Conservation (phyloP, 2,888 invertebrate genomes). For the Drosophila kokeensis region DNA sequence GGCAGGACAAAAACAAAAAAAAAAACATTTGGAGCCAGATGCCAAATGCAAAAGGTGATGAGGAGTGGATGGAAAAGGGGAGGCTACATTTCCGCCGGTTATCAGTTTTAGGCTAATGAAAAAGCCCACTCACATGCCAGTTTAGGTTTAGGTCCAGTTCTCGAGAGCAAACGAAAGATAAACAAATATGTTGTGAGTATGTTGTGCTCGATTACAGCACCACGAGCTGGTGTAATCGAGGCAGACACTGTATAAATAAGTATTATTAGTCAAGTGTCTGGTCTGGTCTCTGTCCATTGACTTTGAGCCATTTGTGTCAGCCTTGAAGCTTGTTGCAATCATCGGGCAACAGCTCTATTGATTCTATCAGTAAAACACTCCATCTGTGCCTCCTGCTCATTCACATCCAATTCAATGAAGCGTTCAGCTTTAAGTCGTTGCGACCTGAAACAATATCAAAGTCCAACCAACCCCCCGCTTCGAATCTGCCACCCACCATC, state of each 20-base stretch:
- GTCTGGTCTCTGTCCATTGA: slow-evolving; percentile 24
- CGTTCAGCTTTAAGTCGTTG: slow-evolving; percentile 58
- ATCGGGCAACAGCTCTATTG: slow-evolving; percentile 40
- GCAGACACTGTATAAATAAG: slow-evolving; percentile 53
- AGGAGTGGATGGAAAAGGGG: not conserved
- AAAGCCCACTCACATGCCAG: slow-evolving; percentile 28
- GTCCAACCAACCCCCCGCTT: slow-evolving; percentile 16
- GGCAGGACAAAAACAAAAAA: slow-evolving; percentile 30
- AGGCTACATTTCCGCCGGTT: slow-evolving; percentile 57
- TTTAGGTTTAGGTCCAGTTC: slow-evolving; percentile 15
- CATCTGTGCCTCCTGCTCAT: slow-evolving; percentile 1
- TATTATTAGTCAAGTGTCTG: slow-evolving; percentile 42
- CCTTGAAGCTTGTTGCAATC: slow-evolving; percentile 28
- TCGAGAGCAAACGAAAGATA: slow-evolving; percentile 71
- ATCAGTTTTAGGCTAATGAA: slow-evolving; percentile 70
- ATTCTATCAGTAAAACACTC: slow-evolving; percentile 36
- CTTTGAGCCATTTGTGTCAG: slow-evolving; percentile 24
- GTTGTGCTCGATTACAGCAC: slow-evolving; percentile 37
- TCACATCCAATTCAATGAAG: slow-evolving; percentile 75
- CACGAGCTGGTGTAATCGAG: slow-evolving; percentile 44
- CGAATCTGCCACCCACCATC: not conserved
- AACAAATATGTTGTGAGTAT: slow-evolving; percentile 59
- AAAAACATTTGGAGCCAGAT: slow-evolving; percentile 10
- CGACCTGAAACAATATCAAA: slow-evolving; percentile 38
- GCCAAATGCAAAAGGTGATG: slow-evolving; percentile 18